Evolutionary conservation across 2,797 vertebrate genomes (phyloP).

Genomic region (Hippocampus kuda): DNA sequence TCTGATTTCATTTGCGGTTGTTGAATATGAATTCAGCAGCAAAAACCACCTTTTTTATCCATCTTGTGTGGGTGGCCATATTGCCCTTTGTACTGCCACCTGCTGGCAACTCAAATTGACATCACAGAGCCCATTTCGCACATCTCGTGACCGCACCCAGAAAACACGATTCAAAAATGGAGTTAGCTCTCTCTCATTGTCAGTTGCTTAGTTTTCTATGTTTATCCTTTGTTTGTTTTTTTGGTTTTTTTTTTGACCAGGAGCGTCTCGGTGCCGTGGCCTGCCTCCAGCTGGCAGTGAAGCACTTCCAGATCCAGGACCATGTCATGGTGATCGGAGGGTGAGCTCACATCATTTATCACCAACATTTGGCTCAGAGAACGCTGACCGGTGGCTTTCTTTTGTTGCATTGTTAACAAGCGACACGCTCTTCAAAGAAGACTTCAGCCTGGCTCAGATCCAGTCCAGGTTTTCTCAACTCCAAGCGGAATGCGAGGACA

Average conservation of each 20-base stretch:
- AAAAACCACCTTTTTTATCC: too few species aligned
- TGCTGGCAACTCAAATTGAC: too few species aligned
- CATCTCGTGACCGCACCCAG: not conserved
- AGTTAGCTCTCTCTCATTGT: not conserved
- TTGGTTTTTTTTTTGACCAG: conserved; percentile 34
- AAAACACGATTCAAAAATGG: not conserved
- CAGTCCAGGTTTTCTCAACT: conserved; percentile 49
- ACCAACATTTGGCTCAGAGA: not conserved
- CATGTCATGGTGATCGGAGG: conserved; percentile 69
- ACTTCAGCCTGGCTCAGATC: conserved; percentile 66
- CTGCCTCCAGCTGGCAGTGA: conserved; percentile 67
- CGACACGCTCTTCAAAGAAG: conserved; percentile 76
- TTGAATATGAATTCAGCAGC: too few species aligned
- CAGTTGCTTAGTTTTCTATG: not conserved
- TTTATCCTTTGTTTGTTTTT: not conserved
- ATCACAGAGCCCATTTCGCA: too few species aligned
- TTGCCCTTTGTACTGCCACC: too few species aligned
- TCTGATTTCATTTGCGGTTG: too few species aligned
- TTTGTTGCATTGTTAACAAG: conserved; percentile 36
- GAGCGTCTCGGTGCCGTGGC: conserved; percentile 70
- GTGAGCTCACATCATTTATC: conserved; percentile 35
- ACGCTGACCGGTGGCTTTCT: not conserved
- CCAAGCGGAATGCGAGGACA: conserved; percentile 42
- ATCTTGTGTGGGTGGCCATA: too few species aligned
- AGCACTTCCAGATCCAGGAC: conserved; percentile 64